Evolutionary conservation across 2,113 vertebrate genomes (phyloP).

Genomic region (Lanius collurio): DNA sequence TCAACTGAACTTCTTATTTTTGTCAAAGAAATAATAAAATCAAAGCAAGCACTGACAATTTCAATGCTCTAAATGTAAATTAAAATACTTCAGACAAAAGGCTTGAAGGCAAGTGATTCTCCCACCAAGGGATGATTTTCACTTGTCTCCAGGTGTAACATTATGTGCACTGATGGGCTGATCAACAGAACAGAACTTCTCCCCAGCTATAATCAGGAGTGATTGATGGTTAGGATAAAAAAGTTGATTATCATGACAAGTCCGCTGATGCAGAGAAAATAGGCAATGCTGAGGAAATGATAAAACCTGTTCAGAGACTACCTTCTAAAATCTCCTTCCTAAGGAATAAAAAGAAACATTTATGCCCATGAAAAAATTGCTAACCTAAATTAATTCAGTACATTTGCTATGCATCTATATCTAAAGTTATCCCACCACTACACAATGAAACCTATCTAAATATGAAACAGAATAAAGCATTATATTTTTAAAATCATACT

Average conservation of each 20-base stretch:
- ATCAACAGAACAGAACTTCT: slow-evolving; percentile 77
- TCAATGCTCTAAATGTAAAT: slow-evolving; percentile 60
- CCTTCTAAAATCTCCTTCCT: slow-evolving; percentile 56
- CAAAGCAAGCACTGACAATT: slow-evolving; percentile 48
- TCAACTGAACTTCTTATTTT: slow-evolving; percentile 36
- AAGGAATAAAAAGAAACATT: slow-evolving; percentile 49
- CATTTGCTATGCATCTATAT: neutral
- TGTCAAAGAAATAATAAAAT: slow-evolving; percentile 24
- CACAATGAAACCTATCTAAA: neutral
- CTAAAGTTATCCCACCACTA: neutral
- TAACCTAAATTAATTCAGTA: slow-evolving; percentile 6
- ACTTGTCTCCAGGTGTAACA: slow-evolving; percentile 77
- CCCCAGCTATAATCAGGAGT: slow-evolving; percentile 75
- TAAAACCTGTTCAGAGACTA: slow-evolving; percentile 61
- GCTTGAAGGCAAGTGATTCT: slow-evolving; percentile 62
- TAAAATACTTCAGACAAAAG: slow-evolving; percentile 62
- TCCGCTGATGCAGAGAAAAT: slow-evolving; percentile 77
- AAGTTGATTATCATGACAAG: slow-evolving; percentile 82
- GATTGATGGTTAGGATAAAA: slow-evolving; percentile 82
- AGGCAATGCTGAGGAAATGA: slow-evolving; percentile 73
- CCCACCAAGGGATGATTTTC: slow-evolving; percentile 65
- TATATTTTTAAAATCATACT: neutral
- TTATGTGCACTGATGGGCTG: slow-evolving; percentile 77
- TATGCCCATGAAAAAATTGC: neutral
- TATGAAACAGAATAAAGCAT: neutral